Evolutionary conservation across 2,113 vertebrate species (phyloP).

Genomic region (Podarcis cretensis): DNA sequence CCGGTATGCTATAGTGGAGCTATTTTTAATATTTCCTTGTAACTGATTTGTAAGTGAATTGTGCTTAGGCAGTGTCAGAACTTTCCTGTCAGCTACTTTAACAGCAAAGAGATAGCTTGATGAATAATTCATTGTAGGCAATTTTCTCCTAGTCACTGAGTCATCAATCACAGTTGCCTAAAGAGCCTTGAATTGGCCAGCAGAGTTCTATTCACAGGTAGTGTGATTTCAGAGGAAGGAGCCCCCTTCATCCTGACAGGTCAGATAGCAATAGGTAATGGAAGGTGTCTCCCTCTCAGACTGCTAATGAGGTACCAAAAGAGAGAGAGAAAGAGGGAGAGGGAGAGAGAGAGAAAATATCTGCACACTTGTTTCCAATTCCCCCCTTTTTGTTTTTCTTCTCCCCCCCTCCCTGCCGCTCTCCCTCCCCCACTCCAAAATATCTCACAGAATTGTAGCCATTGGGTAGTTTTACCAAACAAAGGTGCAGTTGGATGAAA

Average conservation of each 20-base stretch:
- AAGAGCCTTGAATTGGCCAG: constrained; percentile 91
- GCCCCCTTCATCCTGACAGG: constrained; percentile 86
- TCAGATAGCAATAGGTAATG: constrained; percentile 86
- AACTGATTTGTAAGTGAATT: constrained; percentile 97
- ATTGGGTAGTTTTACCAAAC: constrained; percentile 87
- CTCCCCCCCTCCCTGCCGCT: not conserved
- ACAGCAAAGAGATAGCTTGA: constrained; percentile 95
- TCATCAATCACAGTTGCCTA: constrained; percentile 96
- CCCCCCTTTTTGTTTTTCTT: constrained; percentile 70
- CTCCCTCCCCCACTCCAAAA: constrained; percentile 75
- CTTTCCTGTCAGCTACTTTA: constrained; percentile 96
- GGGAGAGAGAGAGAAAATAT: not conserved
- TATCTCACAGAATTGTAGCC: constrained; percentile 85
- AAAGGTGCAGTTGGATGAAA: constrained; percentile 93
- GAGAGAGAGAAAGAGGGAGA: not conserved
- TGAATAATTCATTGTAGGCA: constrained; percentile 95
- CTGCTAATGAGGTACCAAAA: constrained; percentile 86
- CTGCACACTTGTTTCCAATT: constrained; percentile 77
- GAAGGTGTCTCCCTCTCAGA: constrained; percentile 83
- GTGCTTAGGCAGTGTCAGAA: constrained; percentile 91
- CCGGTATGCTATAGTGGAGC: constrained; percentile 84
- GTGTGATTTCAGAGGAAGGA: constrained; percentile 85
- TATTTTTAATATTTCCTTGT: constrained; percentile 96
- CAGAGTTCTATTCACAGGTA: constrained; percentile 88
- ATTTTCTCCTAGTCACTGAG: constrained; percentile 96